phyloP scores from a whole-genome alignment of 2,797 vertebrate genomes.

The Petrocephalus schoutedeni region DNA sequence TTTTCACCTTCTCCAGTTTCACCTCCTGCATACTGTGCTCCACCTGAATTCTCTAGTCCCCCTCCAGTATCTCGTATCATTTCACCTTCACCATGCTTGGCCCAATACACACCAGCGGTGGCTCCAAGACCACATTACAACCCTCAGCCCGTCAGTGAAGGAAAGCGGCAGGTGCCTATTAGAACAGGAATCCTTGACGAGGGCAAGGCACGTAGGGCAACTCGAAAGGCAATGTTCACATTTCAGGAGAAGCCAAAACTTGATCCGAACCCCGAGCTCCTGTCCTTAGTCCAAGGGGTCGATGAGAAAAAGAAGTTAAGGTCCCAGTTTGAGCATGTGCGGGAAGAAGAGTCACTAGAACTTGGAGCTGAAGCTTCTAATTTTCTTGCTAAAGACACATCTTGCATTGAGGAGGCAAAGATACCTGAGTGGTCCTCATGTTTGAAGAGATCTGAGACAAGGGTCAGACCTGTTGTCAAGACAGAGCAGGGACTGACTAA shows the following conservation, averaged over 20 bases:
- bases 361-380: constrained; percentile 92
- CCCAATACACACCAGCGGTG: constrained; percentile 59
- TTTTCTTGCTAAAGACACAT: constrained; percentile 68
- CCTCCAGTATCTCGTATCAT: constrained; percentile 50
- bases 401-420: constrained; percentile 39
- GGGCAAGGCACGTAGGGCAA: constrained; percentile 58
- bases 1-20: constrained; percentile 34
- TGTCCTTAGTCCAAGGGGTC: constrained; percentile 83
- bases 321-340: constrained; percentile 62
- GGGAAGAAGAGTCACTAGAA: constrained; percentile 83
- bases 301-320: constrained; percentile 79
- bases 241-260: constrained; percentile 90
- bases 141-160: constrained; percentile 49
- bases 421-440: constrained; percentile 84
- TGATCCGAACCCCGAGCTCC: constrained; percentile 86
- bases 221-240: constrained; percentile 92
- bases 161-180: constrained; percentile 40
- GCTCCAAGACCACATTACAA: constrained; percentile 59
- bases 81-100: constrained; percentile 61
- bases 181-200: constrained; percentile 88
- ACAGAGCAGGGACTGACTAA: constrained; percentile 81
- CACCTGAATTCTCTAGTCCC: constrained; percentile 58
- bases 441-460: constrained; percentile 82
- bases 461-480: constrained; percentile 68
- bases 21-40: constrained; percentile 48